These are phyloP conservation scores for Aethes cnicana DNA, from an alignment of 2,888 invertebrate species.

Conservation along the genomic window DNA sequence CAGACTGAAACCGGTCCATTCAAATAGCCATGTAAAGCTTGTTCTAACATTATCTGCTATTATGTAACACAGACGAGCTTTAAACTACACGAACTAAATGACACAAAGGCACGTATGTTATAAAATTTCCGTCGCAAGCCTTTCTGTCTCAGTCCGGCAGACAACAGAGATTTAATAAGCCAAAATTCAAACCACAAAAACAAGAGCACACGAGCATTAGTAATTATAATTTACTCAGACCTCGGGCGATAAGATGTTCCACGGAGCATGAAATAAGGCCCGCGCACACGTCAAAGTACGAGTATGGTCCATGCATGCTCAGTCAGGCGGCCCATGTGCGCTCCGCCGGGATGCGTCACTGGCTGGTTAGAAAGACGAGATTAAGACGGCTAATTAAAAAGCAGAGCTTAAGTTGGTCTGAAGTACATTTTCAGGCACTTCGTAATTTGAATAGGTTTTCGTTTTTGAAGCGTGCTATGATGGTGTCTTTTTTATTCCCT, in stretches of 20 bases:
- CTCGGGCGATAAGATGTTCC: slow-evolving; percentile 79
- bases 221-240: slow-evolving; percentile 74
- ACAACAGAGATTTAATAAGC: slow-evolving; percentile 34
- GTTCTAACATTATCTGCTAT: neutral
- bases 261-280: slow-evolving; percentile 78
- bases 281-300: slow-evolving; percentile 54
- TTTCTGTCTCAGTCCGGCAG: slow-evolving; percentile 22
- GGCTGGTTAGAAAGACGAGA: slow-evolving; percentile 48
- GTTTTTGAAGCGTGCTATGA: too few species aligned
- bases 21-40: neutral
- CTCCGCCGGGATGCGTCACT: slow-evolving; percentile 49
- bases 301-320: slow-evolving; percentile 64
- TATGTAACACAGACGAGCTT: neutral
- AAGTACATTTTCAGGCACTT: neutral
- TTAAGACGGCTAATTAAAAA: slow-evolving; percentile 21
- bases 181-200: slow-evolving; percentile 45
- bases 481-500: too few species aligned
- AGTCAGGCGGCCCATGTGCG: slow-evolving; percentile 60
- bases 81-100: slow-evolving; percentile 11
- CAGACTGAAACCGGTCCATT: too few species aligned
- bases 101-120: slow-evolving; percentile 12
- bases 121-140: slow-evolving; percentile 26
- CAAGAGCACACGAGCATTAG: slow-evolving; percentile 69
- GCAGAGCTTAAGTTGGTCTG: slow-evolving; percentile 4
- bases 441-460: too few species aligned